These are phyloP conservation scores for Parus major DNA, from an alignment of 2,113 vertebrate genomes.

Conservation along the genomic window DNA sequence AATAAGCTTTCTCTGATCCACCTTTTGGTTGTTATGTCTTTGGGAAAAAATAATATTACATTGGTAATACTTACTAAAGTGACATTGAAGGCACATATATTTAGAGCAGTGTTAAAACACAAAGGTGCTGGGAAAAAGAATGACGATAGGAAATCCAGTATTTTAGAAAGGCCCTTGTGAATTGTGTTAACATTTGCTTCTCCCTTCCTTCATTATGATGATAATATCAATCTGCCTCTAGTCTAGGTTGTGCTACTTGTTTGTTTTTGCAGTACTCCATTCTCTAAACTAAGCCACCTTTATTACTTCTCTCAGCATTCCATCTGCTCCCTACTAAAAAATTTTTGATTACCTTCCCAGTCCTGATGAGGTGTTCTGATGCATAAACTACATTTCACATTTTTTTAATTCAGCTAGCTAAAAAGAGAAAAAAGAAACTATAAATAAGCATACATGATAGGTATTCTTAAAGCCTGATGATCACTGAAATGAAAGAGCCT, in stretches of 20 bases:
- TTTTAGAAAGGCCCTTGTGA: background rate
- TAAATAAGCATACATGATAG: background rate
- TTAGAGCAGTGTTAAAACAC: background rate
- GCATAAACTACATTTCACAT: background rate
- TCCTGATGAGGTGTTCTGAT: background rate
- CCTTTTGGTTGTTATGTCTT: background rate
- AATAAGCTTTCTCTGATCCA: background rate
- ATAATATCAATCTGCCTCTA: background rate
- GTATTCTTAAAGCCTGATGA: background rate
- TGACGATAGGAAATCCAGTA: rapidly evolving
- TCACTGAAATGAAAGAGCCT: background rate
- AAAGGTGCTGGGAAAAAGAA: background rate
- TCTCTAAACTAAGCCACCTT: background rate
- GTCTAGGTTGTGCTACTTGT: background rate
- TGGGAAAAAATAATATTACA: background rate
- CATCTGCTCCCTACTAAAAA: background rate
- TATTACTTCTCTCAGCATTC: background rate
- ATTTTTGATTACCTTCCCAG: background rate
- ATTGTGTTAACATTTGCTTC: background rate
- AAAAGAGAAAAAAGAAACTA: background rate
- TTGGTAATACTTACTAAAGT: background rate
- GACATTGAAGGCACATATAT: background rate
- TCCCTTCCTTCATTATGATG: background rate
- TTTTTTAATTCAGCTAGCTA: background rate
- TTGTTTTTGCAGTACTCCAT: background rate